phyloP scores from a whole-genome alignment of 35 echinoderm and acorn worm species.

The Ophiothrix spiculata region DNA sequence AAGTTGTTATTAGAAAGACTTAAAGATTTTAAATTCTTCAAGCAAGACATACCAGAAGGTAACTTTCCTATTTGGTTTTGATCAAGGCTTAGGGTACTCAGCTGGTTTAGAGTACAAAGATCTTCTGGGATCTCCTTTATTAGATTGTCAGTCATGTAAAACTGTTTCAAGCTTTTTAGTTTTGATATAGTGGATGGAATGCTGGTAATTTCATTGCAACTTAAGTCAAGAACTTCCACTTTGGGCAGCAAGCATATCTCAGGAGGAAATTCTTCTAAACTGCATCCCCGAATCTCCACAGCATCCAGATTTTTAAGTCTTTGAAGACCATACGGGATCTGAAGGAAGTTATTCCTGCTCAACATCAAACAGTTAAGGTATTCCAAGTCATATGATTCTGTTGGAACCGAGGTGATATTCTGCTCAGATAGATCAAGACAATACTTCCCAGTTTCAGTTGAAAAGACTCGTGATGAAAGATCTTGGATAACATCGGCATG shows the following conservation, averaged over 20 bases:
- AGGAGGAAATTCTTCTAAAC: conserved; percentile 43
- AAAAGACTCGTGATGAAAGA: conserved; percentile 5
- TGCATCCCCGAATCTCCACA: conserved; percentile 55
- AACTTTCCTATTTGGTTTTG: conserved; percentile 70
- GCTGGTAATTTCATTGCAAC: conserved; percentile 66
- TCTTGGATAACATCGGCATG: conserved; percentile 14
- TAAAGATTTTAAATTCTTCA: conserved; percentile 48
- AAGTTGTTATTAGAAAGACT: conserved; percentile 79
- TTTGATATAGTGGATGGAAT: conserved; percentile 37
- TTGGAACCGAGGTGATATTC: conserved; percentile 16
- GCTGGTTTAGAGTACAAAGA: conserved; percentile 38
- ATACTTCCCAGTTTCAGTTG: conserved; percentile 29
- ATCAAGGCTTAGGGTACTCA: conserved; percentile 42
- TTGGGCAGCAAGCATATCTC: conserved; percentile 50
- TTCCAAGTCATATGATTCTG: conserved; percentile 39
- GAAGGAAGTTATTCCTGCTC: conserved; percentile 35
- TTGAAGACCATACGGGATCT: conserved; percentile 42
- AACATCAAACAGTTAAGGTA: conserved; percentile 73
- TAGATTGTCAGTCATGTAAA: conserved; percentile 71
- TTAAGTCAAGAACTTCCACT: conserved; percentile 63
- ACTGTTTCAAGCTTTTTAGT: conserved; percentile 44
- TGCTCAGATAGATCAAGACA: conserved; percentile 58
- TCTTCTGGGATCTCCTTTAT: conserved; percentile 52
- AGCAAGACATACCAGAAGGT: conserved; percentile 48
- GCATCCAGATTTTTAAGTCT: conserved; percentile 50